A percentile compares a stretch with the other conserved stretches of the same genome.
Evolutionary conservation across 1,140 invertebrate species (phyloP).

Genomic region (Piezodorus guildinii): DNA sequence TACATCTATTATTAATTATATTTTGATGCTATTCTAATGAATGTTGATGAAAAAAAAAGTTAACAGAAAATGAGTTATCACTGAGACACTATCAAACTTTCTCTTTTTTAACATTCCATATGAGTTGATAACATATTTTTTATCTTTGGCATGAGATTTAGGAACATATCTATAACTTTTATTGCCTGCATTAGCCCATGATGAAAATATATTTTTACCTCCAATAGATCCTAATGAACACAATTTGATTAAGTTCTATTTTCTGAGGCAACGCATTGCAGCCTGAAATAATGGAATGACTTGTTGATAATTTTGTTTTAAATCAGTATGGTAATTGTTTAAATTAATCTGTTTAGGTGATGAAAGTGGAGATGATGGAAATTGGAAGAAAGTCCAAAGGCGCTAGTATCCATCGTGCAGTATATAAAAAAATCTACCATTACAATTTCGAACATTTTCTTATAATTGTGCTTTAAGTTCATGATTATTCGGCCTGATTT

Average conservation of each 20-base stretch:
- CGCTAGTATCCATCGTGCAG: slow-evolving; percentile 4
- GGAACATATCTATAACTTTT: too few relatives aligned
- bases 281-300: neutral
- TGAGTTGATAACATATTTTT: too few relatives aligned
- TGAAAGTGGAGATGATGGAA: slow-evolving; percentile 23
- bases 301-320: neutral
- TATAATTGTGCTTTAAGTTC: too few relatives aligned
- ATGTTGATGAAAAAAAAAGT: too few relatives aligned
- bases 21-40: too few relatives aligned
- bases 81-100: too few relatives aligned
- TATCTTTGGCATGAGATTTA: too few relatives aligned
- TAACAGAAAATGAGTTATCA: too few relatives aligned
- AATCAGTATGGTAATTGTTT: neutral
- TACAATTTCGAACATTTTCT: neutral
- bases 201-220: neutral
- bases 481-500: too few relatives aligned
- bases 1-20: too few relatives aligned
- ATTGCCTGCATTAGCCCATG: too few relatives aligned
- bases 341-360: slow-evolving; percentile 19
- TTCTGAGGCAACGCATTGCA: neutral
- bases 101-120: too few relatives aligned
- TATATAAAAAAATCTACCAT: neutral
- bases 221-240: neutral
- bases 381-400: slow-evolving; percentile 21
- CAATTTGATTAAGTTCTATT: neutral